phyloP scores from a whole-genome alignment of 2,888 invertebrate species.

The Hybos culiciformis region DNA sequence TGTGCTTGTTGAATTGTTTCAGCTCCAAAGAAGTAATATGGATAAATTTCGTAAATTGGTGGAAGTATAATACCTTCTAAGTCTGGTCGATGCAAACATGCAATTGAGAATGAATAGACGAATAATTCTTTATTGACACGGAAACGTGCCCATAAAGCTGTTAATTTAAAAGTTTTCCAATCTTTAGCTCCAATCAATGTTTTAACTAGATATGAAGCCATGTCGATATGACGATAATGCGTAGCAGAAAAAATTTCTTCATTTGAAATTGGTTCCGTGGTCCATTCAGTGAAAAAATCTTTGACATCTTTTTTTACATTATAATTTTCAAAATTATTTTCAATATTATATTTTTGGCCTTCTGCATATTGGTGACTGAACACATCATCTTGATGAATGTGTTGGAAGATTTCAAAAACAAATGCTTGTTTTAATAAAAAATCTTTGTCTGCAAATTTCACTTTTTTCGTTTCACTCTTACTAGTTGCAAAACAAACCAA shows the following conservation, averaged over 20 bases:
- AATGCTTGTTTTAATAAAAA: constrained; percentile 39
- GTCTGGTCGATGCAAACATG: constrained; percentile 45
- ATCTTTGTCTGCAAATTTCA: constrained; percentile 39
- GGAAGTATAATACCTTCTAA: constrained; percentile 45
- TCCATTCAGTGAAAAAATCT: constrained; percentile 40
- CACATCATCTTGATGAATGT: constrained; percentile 45
- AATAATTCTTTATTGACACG: constrained; percentile 49
- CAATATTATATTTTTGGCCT: constrained; percentile 45
- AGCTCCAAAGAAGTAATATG: constrained; percentile 47
- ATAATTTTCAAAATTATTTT: constrained; percentile 45
- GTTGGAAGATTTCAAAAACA: constrained; percentile 40
- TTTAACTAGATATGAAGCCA: constrained; percentile 46
- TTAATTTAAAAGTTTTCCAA: constrained; percentile 57
- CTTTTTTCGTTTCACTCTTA: constrained; percentile 18
- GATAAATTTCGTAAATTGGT: constrained; percentile 53
- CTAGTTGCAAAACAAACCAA: constrained; percentile 20
- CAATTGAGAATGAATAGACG: constrained; percentile 46
- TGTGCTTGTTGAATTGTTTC: constrained; percentile 39
- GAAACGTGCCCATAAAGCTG: constrained; percentile 53
- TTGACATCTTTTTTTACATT: constrained; percentile 45
- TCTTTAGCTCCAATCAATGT: constrained; percentile 56
- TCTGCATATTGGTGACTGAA: constrained; percentile 34
- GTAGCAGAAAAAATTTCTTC: constrained; percentile 26
- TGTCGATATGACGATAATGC: constrained; percentile 35
- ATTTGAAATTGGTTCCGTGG: constrained; percentile 36